These are phyloP conservation scores for Epirrita christyi DNA, from an alignment of 2,888 invertebrate genomes.

Conservation along the genomic window DNA sequence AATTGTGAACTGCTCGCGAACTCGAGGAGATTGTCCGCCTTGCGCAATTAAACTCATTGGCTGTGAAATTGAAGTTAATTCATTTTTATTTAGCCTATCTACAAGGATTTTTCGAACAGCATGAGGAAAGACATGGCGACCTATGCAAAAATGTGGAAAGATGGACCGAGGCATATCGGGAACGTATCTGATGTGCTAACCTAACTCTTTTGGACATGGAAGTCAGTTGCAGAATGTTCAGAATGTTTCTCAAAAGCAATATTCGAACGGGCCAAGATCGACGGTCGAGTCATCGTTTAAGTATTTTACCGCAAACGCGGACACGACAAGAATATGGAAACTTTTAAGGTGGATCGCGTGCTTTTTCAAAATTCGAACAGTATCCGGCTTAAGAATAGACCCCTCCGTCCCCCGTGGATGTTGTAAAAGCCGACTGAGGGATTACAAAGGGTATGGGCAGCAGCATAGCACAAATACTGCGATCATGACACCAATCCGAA, in stretches of 20 bases:
- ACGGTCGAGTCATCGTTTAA: slow-evolving; percentile 12
- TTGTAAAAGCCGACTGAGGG: too few relatives aligned
- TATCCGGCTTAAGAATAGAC: too few relatives aligned
- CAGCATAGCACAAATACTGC: too few relatives aligned
- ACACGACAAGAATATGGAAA: slow-evolving; percentile 3
- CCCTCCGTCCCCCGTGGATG: too few relatives aligned
- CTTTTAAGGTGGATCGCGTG: too few relatives aligned
- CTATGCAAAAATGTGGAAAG: slow-evolving; percentile 13
- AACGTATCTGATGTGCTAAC: slow-evolving; percentile 1
- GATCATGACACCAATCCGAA: too few relatives aligned
- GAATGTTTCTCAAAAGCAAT: slow-evolving; percentile 17
- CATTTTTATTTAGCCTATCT: slow-evolving; percentile 38
- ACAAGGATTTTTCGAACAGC: slow-evolving; percentile 36
- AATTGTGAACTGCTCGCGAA: slow-evolving; percentile 48
- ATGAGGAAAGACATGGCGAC: slow-evolving; percentile 10
- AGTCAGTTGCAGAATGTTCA: too few relatives aligned
- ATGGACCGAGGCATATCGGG: slow-evolving; percentile 10
- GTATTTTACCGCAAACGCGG: slow-evolving; percentile 5
- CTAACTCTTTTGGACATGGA: slow-evolving; percentile 13
- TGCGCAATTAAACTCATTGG: slow-evolving; percentile 49
- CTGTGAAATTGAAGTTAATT: slow-evolving; percentile 51
- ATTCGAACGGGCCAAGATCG: slow-evolving; percentile 7
- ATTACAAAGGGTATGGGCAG: too few relatives aligned
- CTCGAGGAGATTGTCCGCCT: slow-evolving; percentile 48
- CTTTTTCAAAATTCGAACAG: too few relatives aligned